Percentiles rank a stretch among this genome's conserved stretches.
Conservation (phyloP, 2,113 vertebrate species). For the Ia io region DNA sequence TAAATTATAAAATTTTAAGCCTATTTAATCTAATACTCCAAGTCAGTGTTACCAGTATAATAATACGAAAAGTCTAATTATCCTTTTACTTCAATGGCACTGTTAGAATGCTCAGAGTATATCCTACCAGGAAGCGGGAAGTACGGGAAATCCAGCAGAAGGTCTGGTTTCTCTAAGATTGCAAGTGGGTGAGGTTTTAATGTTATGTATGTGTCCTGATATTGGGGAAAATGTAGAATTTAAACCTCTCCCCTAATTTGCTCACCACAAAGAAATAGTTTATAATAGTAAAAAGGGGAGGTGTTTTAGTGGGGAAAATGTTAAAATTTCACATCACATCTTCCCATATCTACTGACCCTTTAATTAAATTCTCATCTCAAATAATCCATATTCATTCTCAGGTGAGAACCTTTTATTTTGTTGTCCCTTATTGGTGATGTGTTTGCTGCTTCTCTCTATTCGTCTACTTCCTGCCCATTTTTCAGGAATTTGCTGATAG, state of each 20-base stretch:
- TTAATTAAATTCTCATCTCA: not conserved
- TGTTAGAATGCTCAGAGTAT: conserved; percentile 27
- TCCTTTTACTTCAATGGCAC: not conserved
- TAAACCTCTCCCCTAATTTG: conserved; percentile 41
- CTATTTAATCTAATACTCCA: conserved; percentile 4
- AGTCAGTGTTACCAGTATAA: not conserved
- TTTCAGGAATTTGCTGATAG: not conserved
- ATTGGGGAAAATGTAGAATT: not conserved
- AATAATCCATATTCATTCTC: not conserved
- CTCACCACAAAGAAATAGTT: not conserved
- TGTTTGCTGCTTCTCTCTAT: not conserved
- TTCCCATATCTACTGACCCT: not conserved
- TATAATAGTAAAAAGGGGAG: not conserved
- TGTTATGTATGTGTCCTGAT: not conserved
- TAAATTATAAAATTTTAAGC: conserved; percentile 14
- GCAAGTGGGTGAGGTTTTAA: not conserved
- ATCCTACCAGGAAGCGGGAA: conserved; percentile 28
- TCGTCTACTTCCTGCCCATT: not conserved
- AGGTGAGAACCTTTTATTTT: not conserved
- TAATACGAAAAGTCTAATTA: not conserved
- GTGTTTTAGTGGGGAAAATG: not conserved
- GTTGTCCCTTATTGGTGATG: too few species aligned
- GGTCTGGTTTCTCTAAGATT: not conserved
- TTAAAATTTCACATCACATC: not conserved
- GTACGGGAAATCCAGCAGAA: not conserved